Conservation (phyloP, 2,797 vertebrate species). For the Scolopax bukidnonensis region DNA sequence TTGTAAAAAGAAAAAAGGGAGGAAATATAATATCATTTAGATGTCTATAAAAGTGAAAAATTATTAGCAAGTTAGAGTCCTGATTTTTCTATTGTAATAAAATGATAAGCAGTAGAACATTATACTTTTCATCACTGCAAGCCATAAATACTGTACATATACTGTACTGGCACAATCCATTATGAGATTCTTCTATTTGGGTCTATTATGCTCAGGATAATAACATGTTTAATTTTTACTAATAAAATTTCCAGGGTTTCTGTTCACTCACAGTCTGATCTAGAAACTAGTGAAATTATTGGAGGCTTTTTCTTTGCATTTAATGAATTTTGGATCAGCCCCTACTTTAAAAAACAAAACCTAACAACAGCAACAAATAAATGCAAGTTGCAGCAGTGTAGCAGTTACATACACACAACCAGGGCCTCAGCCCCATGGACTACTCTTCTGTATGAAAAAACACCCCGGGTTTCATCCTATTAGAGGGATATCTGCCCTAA, state of each 20-base stretch:
- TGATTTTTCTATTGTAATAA: constrained; percentile 62
- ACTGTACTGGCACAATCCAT: constrained; percentile 49
- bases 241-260: constrained; percentile 47
- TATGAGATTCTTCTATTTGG: constrained; percentile 56
- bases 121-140: constrained; percentile 49
- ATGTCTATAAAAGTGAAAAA: constrained; percentile 73
- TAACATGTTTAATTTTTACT: constrained; percentile 55
- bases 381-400: not conserved
- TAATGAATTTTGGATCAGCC: not conserved
- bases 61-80: constrained; percentile 48
- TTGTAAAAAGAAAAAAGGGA: constrained; percentile 65
- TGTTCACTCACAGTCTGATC: not conserved
- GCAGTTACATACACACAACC: no score
- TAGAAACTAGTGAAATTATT: not conserved
- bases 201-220: constrained; percentile 42
- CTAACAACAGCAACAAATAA: not conserved
- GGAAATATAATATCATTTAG: constrained; percentile 72
- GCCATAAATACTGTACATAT: constrained; percentile 46
- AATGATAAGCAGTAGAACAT: constrained; percentile 40
- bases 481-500: not conserved
- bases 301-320: not conserved
- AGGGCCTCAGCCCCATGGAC: not conserved
- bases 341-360: not conserved
- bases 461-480: not conserved
- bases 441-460: not conserved